Conservation (phyloP, 2,113 vertebrate species). For the Pogonocichla stellata region DNA sequence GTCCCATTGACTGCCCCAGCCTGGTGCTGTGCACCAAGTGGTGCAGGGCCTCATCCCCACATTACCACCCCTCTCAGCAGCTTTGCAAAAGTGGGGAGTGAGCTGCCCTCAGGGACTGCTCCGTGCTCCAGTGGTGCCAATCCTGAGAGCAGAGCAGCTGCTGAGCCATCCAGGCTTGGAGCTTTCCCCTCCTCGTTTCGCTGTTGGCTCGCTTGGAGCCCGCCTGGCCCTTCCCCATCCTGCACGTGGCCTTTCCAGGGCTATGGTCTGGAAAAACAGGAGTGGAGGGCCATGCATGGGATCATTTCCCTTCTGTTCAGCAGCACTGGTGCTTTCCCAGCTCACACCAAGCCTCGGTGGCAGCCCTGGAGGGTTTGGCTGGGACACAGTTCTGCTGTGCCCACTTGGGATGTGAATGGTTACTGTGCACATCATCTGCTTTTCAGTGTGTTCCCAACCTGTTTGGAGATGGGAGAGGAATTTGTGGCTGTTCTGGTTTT, state of each 20-base stretch:
- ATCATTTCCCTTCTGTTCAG: neutral
- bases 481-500: neutral
- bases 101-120: neutral
- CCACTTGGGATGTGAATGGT: neutral
- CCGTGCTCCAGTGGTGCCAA: neutral
- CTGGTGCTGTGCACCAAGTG: neutral
- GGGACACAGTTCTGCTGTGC: neutral
- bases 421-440: fast-evolving
- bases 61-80: neutral
- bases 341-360: neutral
- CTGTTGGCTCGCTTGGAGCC: constrained; percentile 44
- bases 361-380: neutral
- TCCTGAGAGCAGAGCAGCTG: constrained; percentile 51
- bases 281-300: neutral
- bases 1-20: neutral
- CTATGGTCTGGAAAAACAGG: neutral
- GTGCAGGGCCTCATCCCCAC: neutral
- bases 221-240: neutral
- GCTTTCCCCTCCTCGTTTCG: neutral
- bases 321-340: neutral
- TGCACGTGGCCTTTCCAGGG: neutral
- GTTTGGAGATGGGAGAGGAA: neutral
- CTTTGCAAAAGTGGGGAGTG: neutral
- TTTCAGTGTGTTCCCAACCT: neutral
- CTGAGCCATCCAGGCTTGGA: constrained; percentile 7